Evolutionary conservation across 2,888 invertebrate species (phyloP), one percentile per base, ranked within the genome.

Genomic region (Troides helena): DNA sequence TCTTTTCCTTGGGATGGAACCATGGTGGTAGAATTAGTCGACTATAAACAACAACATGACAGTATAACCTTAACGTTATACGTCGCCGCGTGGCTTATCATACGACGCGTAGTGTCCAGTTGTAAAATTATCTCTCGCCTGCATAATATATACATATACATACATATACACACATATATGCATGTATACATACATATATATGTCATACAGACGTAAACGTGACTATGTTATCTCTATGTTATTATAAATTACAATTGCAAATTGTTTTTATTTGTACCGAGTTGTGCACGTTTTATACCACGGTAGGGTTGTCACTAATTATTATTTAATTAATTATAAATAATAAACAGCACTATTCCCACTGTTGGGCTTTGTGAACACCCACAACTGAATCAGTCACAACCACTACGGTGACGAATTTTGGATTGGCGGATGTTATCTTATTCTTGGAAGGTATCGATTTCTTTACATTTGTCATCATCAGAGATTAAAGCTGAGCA

Each of bases 41-140:
- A 46, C 46, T 46, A 46, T 46, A 14, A 46, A 46, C 46, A 2
- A 4, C 8, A 21, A 43, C 43, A 43, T 43, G 12, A 43, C 8
- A 7, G 8, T 21, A 21, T 21, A 21, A 21, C 21, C 21, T 21
- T 21, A 21, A 1, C 14, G 14, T 12, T 46, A 72, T 74, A 75
- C 77, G 79, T 76, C 77, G 78, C 80, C 78, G 78, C 75, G 77
- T 72, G 56, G 65, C 76, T 85, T 87, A 86, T 86, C 86, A 43
- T 25, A 59, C 65, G 62, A 72, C 71, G 76, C 75, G 74, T 78
- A 76, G 80, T 78, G 73, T 70, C 69, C 76, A 73, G 82, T 85
- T 80, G 85, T 86, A 85, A 82, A 85, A 82, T 83, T 85, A 87
- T 86, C 86, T 76, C 72, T 56, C 67, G 61, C 14, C 12, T 46